Percentiles rank a stretch among this genome's conserved stretches.
These are phyloP conservation scores for Gasterosteus aculeatus DNA, from an alignment of 2,113 vertebrate species.

Conservation along the genomic window DNA sequence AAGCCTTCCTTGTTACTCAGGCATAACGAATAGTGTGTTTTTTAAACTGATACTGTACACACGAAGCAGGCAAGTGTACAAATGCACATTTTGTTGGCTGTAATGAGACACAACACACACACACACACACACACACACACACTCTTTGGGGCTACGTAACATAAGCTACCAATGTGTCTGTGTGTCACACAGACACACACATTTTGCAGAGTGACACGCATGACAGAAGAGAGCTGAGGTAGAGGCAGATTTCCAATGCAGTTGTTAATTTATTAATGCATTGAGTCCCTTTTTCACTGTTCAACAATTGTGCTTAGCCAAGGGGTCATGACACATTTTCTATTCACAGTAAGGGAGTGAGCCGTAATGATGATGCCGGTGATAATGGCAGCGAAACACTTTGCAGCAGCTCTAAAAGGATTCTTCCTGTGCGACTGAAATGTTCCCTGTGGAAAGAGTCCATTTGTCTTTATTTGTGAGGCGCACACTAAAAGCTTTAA, in stretches of 20 bases:
- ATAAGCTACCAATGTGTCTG: constrained; percentile 11
- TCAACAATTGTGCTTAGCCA: constrained; percentile 29
- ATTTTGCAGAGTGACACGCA: constrained; percentile 17
- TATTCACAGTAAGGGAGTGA: not conserved
- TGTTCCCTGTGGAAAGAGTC: not conserved
- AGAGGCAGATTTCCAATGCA: constrained; percentile 12
- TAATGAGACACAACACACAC: constrained; percentile 23
- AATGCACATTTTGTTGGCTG: constrained; percentile 17
- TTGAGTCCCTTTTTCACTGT: constrained; percentile 25
- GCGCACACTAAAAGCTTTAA: constrained; percentile 4
- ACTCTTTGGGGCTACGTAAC: not conserved
- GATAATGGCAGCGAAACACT: not conserved
- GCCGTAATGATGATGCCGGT: not conserved
- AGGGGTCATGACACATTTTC: constrained; percentile 25
- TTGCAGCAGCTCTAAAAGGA: not conserved
- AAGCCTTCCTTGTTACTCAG: constrained; percentile 61
- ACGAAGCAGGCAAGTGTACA: constrained; percentile 8
- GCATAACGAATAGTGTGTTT: constrained; percentile 32
- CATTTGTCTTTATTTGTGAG: not conserved
- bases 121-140: not conserved
- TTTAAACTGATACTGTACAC: constrained; percentile 31
- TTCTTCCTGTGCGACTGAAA: constrained; percentile 8
- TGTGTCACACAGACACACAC: not conserved
- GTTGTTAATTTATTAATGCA: constrained; percentile 36
- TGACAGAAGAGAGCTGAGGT: constrained; percentile 1